Evolutionary conservation across 2,113 vertebrate genomes (phyloP).

Genomic region (Entosphenus tridentatus): DNA sequence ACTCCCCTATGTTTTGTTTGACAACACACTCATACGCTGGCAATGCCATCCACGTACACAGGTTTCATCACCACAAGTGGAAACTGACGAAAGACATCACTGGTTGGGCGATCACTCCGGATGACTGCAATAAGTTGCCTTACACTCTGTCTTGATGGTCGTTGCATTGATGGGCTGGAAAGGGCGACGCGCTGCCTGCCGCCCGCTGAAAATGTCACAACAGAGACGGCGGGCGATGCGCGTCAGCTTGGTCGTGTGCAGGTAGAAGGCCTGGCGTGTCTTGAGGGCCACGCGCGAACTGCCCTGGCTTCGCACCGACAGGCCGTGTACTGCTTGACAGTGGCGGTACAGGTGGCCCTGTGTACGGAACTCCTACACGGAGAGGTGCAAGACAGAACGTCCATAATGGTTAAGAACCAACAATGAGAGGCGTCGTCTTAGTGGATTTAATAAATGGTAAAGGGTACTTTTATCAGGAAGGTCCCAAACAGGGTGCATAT

Average conservation of each 20-base stretch:
- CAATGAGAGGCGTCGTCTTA: no score
- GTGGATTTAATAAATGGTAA: no score
- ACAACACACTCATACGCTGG: no score
- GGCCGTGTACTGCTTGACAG: constrained; percentile 1
- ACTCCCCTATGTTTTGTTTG: no score
- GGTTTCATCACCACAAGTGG: no score
- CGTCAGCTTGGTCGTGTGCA: constrained; percentile 11
- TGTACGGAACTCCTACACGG: neutral
- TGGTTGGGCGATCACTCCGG: no score
- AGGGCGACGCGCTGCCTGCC: constrained; percentile 10
- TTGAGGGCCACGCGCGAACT: constrained; percentile 9
- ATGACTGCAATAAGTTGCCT: neutral
- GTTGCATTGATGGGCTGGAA: constrained; percentile 11
- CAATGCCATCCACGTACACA: no score
- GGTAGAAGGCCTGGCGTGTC: constrained; percentile 12
- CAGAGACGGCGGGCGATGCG: constrained; percentile 11
- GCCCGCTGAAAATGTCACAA: constrained; percentile 7
- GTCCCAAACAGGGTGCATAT: no score
- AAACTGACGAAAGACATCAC: no score
- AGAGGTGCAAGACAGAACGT: no score
- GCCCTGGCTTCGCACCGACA: neutral
- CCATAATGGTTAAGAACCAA: no score
- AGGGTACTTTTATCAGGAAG: no score
- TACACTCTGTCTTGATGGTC: constrained; percentile 12
- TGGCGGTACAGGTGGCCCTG: constrained; percentile 5